Conservation (phyloP, 2,113 vertebrate genomes). For the Aplodontia rufa region DNA sequence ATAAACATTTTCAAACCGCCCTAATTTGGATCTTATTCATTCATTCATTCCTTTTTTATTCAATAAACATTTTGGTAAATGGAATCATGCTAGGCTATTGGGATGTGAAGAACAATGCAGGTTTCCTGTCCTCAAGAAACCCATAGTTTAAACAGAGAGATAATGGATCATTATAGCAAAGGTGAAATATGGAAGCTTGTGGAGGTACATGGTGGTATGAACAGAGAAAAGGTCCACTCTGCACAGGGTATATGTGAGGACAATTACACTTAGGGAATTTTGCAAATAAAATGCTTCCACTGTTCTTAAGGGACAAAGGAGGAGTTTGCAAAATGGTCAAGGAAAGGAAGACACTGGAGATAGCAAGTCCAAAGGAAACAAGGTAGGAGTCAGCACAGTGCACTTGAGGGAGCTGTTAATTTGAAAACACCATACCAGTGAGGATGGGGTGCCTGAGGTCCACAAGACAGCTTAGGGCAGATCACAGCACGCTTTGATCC, state of each 20-base stretch:
- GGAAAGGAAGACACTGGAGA: not conserved
- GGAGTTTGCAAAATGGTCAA: not conserved
- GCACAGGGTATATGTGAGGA: not conserved
- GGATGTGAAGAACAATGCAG: not conserved
- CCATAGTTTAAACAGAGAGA: not conserved
- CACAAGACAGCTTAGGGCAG: not conserved
- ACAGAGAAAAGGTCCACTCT: not conserved
- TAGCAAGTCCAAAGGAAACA: not conserved
- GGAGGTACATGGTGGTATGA: not conserved
- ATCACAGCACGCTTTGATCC: not conserved
- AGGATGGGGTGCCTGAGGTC: not conserved
- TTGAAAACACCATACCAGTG: not conserved
- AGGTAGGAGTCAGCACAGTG: not conserved
- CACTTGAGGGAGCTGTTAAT: not conserved
- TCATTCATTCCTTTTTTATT: not conserved
- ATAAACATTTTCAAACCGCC: not conserved
- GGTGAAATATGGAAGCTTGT: not conserved
- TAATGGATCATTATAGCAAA: not conserved
- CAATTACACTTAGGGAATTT: not conserved
- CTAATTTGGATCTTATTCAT: not conserved
- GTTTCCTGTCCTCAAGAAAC: not conserved
- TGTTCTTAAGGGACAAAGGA: not conserved
- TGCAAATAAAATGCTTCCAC: not conserved
- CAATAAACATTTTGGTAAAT: not conserved
- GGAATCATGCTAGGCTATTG: not conserved